Percentiles rank a stretch among this genome's conserved stretches.
phyloP scores from a whole-genome alignment of 2,888 invertebrate genomes.

The Cantharis rustica region DNA sequence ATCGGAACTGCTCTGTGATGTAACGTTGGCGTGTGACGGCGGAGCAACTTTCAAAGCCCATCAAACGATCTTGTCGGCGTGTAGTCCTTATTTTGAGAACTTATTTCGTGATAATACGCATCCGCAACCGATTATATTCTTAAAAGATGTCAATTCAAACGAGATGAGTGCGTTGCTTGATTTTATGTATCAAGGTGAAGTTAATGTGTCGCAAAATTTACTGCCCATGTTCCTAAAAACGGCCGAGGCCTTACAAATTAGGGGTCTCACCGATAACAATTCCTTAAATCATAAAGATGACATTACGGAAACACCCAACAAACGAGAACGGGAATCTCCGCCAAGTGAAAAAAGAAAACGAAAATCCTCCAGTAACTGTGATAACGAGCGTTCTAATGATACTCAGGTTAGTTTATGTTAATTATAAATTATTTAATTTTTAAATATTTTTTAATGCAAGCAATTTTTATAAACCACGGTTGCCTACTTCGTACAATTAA shows the following conservation, averaged over 20 bases:
- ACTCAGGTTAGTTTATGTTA: constrained; percentile 62
- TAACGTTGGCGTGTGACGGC: constrained; percentile 90
- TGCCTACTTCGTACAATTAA: not conserved
- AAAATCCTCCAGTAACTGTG: constrained; percentile 71
- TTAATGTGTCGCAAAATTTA: constrained; percentile 88
- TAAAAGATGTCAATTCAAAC: constrained; percentile 88
- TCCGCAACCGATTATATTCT: constrained; percentile 90
- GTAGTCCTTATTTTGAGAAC: constrained; percentile 92
- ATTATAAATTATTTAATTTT: not conserved
- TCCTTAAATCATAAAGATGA: constrained; percentile 59
- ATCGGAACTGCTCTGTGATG: constrained; percentile 89
- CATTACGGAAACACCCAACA: constrained; percentile 44
- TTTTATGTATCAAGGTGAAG: constrained; percentile 87
- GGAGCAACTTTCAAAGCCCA: constrained; percentile 91
- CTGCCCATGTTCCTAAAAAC: constrained; percentile 90
- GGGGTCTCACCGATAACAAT: constrained; percentile 88
- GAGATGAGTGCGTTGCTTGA: constrained; percentile 89
- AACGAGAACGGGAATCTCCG: constrained; percentile 53
- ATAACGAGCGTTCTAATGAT: constrained; percentile 71
- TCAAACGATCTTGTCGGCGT: constrained; percentile 90
- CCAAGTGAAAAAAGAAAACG: constrained; percentile 65
- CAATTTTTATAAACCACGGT: not conserved
- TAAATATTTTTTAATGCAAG: not conserved
- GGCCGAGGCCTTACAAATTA: constrained; percentile 87
- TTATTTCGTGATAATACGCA: constrained; percentile 87